These are phyloP conservation scores for Rutilus rutilus DNA, from an alignment of 2,113 vertebrate species.

Conservation along the genomic window DNA sequence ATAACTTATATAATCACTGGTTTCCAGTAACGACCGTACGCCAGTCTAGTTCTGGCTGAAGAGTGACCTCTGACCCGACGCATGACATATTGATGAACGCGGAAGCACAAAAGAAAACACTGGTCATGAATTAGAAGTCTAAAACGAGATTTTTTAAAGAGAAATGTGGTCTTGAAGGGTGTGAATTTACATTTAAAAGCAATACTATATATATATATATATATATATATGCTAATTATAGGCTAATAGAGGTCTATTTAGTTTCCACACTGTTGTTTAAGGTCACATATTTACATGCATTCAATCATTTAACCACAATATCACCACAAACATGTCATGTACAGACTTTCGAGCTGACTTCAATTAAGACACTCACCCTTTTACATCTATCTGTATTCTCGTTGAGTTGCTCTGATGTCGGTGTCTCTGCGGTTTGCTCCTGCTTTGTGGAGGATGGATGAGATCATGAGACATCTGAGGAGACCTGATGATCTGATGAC, in stretches of 20 bases:
- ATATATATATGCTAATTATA: too few species aligned
- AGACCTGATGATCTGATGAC: not conserved
- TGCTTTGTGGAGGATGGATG: not conserved
- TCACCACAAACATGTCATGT: not conserved
- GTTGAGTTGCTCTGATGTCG: not conserved
- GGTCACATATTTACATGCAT: not conserved
- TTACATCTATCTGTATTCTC: slow-evolving; percentile 32
- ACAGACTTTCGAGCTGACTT: not conserved
- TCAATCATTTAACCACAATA: not conserved
- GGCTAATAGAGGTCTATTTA: not conserved
- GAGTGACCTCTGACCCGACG: too few species aligned
- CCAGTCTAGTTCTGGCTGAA: too few species aligned
- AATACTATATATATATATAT: not conserved
- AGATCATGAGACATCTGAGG: not conserved
- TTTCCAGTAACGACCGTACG: too few species aligned
- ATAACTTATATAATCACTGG: too few species aligned
- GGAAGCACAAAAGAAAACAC: too few species aligned
- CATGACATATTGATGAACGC: too few species aligned
- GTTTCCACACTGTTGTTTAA: not conserved
- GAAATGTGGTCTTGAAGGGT: too few species aligned
- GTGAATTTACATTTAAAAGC: not conserved
- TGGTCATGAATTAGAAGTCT: too few species aligned
- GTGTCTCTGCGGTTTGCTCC: slow-evolving; percentile 19
- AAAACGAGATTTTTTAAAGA: too few species aligned
- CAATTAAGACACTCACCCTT: slow-evolving; percentile 29